Conservation (phyloP, 2,797 vertebrate genomes). For the Spheniscus humboldti region DNA sequence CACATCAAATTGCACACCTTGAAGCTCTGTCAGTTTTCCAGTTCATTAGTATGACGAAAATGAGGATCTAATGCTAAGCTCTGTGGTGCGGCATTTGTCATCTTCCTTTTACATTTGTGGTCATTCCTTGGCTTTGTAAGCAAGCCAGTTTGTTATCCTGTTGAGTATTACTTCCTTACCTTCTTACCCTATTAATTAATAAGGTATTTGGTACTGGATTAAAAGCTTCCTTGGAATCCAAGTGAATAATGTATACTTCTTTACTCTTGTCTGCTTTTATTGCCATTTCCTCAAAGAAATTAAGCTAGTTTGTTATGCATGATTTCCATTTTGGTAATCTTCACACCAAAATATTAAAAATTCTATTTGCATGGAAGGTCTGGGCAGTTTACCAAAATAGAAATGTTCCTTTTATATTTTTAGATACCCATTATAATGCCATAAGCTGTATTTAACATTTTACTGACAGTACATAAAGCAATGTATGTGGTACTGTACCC, state of each 20-base stretch:
- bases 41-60: neutral
- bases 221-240: constrained; percentile 34
- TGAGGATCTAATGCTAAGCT: neutral
- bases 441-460: constrained; percentile 22
- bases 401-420: constrained; percentile 12
- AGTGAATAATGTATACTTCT: constrained; percentile 7
- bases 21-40: neutral
- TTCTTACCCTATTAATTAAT: neutral
- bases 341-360: neutral
- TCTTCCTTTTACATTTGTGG: neutral
- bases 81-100: neutral
- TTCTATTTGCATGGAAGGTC: neutral
- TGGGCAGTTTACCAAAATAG: constrained; percentile 1
- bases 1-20: neutral
- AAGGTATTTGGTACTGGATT: neutral
- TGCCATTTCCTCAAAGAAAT: neutral
- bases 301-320: neutral
- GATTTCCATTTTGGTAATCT: neutral
- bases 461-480: constrained; percentile 15
- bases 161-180: neutral
- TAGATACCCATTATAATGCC: neutral
- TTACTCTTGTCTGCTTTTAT: neutral
- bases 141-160: neutral
- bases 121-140: neutral
- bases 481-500: neutral